Percentiles rank a stretch among this genome's conserved stretches.
Conservation (phyloP, 1,140 invertebrate genomes). For the Mycetomoellerius zeteki region DNA sequence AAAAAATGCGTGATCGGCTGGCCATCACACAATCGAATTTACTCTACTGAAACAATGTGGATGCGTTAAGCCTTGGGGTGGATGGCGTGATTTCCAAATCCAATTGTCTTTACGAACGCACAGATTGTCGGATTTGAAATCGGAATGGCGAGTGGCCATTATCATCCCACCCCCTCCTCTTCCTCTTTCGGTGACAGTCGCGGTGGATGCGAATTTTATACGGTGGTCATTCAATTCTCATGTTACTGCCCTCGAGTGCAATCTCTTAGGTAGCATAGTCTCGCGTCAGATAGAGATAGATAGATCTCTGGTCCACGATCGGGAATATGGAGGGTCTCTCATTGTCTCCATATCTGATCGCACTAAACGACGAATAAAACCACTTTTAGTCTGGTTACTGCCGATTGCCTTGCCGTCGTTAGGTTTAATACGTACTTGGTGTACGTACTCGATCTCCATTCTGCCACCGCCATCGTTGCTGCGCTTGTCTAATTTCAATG, state of each 20-base stretch:
- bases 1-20: neutral
- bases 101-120: conserved; percentile 65
- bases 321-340: conserved; percentile 76
- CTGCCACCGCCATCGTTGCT: conserved; percentile 4
- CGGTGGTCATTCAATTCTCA: conserved; percentile 71
- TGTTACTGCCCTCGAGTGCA: conserved; percentile 48
- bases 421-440: conserved; percentile 65
- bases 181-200: neutral
- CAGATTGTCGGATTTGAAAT: conserved; percentile 57
- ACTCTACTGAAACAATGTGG: conserved; percentile 36
- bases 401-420: conserved; percentile 52
- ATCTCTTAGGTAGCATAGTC: conserved; percentile 50
- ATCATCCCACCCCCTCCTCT: conserved; percentile 1
- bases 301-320: conserved; percentile 55
- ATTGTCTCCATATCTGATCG: conserved; percentile 83
- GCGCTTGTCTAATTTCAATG: conserved; percentile 79
- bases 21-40: conserved; percentile 21
- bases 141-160: conserved; percentile 43
- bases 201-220: conserved; percentile 71
- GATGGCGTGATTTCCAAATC: conserved; percentile 45
- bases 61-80: conserved; percentile 5
- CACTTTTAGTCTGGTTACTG: conserved; percentile 75
- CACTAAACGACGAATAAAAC: conserved; percentile 79
- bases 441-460: conserved; percentile 27
- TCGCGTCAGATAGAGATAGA: conserved; percentile 50